Evolutionary conservation across 2,797 vertebrate genomes (phyloP).

Genomic region (Anisognathus igniventris): DNA sequence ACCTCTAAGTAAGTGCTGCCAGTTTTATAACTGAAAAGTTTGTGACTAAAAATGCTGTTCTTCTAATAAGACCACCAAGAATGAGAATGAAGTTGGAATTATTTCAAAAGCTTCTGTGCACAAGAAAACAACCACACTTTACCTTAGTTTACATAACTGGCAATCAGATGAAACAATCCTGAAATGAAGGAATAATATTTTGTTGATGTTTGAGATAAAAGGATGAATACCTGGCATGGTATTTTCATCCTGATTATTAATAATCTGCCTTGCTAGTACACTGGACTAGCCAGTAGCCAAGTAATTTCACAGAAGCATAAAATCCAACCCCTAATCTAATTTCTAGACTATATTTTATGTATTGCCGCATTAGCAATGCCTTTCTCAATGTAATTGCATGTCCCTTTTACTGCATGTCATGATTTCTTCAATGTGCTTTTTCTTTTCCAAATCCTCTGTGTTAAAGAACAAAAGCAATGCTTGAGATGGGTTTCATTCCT

Average conservation of each 20-base stretch:
- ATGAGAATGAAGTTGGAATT: neutral
- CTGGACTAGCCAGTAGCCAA: neutral
- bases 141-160: neutral
- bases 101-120: neutral
- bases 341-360: neutral
- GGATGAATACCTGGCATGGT: neutral
- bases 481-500: neutral
- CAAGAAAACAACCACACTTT: neutral
- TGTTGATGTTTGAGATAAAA: neutral
- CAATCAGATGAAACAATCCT: neutral
- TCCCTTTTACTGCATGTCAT: neutral
- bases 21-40: neutral
- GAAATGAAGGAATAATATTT: neutral
- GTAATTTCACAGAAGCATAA: neutral
- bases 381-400: neutral
- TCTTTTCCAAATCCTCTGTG: neutral
- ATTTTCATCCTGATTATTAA: neutral
- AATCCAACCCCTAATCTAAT: neutral
- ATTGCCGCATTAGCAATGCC: neutral
- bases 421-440: neutral
- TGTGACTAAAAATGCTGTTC: neutral
- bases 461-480: neutral
- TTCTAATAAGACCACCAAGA: neutral
- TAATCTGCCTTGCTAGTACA: neutral
- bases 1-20: neutral